Conservation (phyloP, 2,797 vertebrate genomes). For the Tapirus indicus region DNA sequence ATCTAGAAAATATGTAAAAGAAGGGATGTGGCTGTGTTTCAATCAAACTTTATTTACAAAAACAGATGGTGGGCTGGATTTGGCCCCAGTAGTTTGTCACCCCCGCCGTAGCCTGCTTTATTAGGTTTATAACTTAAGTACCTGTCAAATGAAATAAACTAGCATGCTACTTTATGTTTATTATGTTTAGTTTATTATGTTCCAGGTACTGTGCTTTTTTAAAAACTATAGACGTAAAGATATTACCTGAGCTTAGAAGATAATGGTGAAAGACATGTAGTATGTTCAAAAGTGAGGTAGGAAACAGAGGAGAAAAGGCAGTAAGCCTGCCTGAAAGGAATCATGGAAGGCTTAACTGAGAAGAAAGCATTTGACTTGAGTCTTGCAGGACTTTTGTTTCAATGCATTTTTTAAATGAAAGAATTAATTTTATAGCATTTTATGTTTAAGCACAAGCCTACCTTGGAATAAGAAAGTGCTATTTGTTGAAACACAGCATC, state of each 20-base stretch:
- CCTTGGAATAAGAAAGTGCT: conserved; percentile 95
- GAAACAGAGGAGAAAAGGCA: background rate
- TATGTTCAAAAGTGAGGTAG: conserved; percentile 9
- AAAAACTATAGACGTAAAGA: conserved; percentile 36
- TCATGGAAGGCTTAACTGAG: background rate
- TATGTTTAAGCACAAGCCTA: conserved; percentile 83
- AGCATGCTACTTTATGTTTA: background rate
- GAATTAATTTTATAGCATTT: background rate
- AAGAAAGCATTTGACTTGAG: conserved; percentile 5
- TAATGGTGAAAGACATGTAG: background rate
- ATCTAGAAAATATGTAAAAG: background rate
- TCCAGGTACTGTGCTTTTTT: background rate
- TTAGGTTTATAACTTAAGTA: background rate
- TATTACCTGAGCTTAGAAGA: background rate
- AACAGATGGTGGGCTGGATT: background rate
- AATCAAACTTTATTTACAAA: conserved; percentile 49
- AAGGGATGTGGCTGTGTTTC: background rate
- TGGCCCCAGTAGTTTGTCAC: background rate
- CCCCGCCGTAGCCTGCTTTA: background rate
- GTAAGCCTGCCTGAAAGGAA: background rate
- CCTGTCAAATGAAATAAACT: conserved; percentile 56
- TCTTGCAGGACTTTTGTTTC: background rate
- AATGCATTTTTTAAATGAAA: conserved; percentile 1
- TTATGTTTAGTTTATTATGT: background rate
- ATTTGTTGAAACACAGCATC: conserved; percentile 95